phyloP scores from a whole-genome alignment of 2,888 invertebrate species.

The Sympetrum striolatum region DNA sequence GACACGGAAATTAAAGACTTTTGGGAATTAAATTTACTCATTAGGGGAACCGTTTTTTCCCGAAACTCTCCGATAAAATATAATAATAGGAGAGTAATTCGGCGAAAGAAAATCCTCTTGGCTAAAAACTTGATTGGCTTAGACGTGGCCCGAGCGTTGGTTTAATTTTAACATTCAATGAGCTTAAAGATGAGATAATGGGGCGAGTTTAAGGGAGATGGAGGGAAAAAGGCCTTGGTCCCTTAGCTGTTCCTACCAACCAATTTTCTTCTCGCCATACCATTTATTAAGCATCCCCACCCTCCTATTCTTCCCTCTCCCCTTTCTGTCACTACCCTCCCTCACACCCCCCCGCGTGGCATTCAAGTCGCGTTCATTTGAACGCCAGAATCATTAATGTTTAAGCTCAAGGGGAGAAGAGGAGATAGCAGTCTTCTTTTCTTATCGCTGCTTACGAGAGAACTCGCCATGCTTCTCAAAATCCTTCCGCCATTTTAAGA shows the following conservation, averaged over 20 bases:
- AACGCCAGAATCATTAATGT: slow-evolving; percentile 12
- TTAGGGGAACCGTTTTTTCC: background rate
- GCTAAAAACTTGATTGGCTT: slow-evolving; percentile 6
- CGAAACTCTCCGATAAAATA: background rate
- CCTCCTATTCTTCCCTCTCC: background rate
- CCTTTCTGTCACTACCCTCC: background rate
- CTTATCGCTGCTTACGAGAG: background rate
- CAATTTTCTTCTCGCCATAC: background rate
- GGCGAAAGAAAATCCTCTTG: background rate
- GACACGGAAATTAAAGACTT: background rate
- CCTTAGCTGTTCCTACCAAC: background rate
- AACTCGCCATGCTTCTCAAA: background rate
- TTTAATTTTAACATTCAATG: slow-evolving; percentile 20
- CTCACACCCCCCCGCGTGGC: background rate
- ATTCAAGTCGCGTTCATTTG: slow-evolving; percentile 34
- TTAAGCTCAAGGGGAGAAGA: background rate
- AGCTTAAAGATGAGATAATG: background rate
- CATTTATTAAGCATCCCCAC: background rate
- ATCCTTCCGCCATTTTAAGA: background rate
- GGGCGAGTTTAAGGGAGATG: background rate
- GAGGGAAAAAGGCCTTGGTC: background rate
- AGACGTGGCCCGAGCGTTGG: background rate
- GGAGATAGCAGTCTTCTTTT: background rate
- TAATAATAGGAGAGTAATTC: background rate
- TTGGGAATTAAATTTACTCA: background rate